Base-by-base conservation (phyloP, 2,113 vertebrate genomes). In the Atractosteus spatula region DNA sequence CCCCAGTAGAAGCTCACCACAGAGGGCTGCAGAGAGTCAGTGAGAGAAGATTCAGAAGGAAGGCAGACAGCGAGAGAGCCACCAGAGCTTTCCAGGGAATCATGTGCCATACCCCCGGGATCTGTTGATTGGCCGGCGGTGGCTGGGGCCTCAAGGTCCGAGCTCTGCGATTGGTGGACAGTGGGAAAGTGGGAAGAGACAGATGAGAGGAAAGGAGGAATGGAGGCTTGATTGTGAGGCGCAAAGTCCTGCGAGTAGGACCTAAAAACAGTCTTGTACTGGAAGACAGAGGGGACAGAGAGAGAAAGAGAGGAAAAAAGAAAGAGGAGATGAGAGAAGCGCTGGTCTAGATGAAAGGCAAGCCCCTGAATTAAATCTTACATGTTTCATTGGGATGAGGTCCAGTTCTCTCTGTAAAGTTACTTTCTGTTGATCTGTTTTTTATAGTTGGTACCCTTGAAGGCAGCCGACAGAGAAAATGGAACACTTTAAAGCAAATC, bases 11-110 rank as follows among this genome's bases (percentile, higher is more conserved):
- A 78, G 86, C 96, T 97, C 95, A 98, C 95, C 96, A 91, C 93
- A 85, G 95, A 92, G 78, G 91, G 94, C 91, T 92, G 95, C 81
- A 95, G 94, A 82, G 94, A 94, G 90, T 94, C 95, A 93, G 93
- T 90, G 91, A 97, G 85, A 96, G 95, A 94, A 85, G 93, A 87
- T 89, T 94, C 96, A 79, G 94, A 92, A 90, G 95, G 92, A 93
- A 95, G 95, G 94, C 94, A 93, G 93, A 93, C 92, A 89, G 94
- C 84, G 89, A 90, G 89, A 90, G 80, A 93, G 87, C 92, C 94
- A 4, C 88, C 81, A 86, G 91, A 94, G 93, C 88, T 90, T 89
- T 92, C 94, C 89, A 94, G 91, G 87, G 95, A 91, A 82, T 92
- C 89, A 82, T 92, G 91, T 89, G 94, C 90, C 91, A 93, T 91